Percentiles rank a stretch among this genome's conserved stretches.
phyloP scores from a whole-genome alignment of 2,113 vertebrate genomes.

The Anas platyrhynchos region DNA sequence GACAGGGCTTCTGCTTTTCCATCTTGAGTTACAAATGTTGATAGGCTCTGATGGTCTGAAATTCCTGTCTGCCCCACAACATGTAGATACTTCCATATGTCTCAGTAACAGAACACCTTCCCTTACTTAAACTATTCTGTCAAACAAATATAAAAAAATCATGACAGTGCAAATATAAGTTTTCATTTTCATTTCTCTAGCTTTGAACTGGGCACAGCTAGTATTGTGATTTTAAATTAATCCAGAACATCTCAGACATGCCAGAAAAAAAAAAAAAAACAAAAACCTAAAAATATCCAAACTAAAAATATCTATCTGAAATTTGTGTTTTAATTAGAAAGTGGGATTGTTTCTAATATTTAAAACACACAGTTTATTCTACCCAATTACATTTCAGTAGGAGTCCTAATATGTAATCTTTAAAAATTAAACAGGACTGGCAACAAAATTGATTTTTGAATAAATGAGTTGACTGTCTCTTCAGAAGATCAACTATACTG shows the following conservation, averaged over 20 bases:
- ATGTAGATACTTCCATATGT: conserved; percentile 7
- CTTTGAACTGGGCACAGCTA: conserved; percentile 27
- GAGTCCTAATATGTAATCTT: neutral
- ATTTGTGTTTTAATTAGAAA: neutral
- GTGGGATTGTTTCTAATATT: neutral
- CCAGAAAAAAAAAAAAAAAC: conserved; percentile 44
- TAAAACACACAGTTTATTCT: neutral
- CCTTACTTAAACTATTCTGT: conserved; percentile 27
- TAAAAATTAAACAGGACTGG: neutral
- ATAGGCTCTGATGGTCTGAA: neutral
- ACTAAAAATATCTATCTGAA: neutral
- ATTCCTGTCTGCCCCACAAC: neutral
- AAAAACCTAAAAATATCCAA: neutral
- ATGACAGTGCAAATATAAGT: neutral
- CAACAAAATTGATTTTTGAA: neutral
- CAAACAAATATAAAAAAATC: neutral
- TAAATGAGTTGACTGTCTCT: neutral
- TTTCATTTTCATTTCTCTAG: conserved; percentile 41
- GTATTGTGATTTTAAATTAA: conserved; percentile 38
- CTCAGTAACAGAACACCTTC: neutral
- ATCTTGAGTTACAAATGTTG: neutral
- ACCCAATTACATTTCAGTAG: neutral
- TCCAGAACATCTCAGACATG: conserved; percentile 9
- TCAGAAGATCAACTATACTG: neutral
- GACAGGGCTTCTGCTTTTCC: neutral